These are phyloP conservation scores for Yponomeuta evonymella DNA, from an alignment of 2,888 invertebrate genomes.

Conservation along the genomic window DNA sequence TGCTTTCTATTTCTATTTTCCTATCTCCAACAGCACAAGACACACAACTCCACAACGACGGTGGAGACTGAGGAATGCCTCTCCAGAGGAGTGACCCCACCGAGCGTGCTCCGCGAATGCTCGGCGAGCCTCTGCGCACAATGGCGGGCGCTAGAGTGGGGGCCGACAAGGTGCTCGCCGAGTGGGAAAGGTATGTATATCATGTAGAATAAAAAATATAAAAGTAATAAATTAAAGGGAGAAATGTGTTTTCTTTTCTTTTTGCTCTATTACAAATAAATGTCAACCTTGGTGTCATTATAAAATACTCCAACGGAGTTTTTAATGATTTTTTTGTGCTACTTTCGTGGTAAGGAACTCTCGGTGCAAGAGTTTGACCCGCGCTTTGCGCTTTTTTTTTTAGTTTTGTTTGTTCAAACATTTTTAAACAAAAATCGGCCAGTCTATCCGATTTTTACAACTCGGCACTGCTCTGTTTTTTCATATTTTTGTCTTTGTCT, in stretches of 20 bases:
- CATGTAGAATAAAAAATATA: too few species aligned
- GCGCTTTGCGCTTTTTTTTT: constrained; percentile 17
- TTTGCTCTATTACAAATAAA: too few species aligned
- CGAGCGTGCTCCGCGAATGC: constrained; percentile 50
- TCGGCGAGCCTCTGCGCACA: constrained; percentile 40
- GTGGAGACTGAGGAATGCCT: constrained; percentile 59
- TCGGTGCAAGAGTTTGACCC: constrained; percentile 16
- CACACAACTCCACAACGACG: constrained; percentile 66
- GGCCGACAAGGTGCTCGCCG: constrained; percentile 46
- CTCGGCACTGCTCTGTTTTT: too few species aligned
- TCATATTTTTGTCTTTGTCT: too few species aligned
- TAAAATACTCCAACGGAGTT: too few species aligned
- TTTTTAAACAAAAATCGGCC: not conserved
- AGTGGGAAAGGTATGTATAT: constrained; percentile 60
- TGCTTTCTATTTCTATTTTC: too few species aligned
- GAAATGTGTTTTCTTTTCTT: too few species aligned
- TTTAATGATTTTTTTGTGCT: too few species aligned
- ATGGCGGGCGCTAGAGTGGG: constrained; percentile 51
- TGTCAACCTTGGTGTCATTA: too few species aligned
- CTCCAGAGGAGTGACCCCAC: constrained; percentile 44
- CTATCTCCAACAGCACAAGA: constrained; percentile 73
- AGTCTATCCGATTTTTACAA: too few species aligned
- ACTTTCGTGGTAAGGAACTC: too few species aligned
- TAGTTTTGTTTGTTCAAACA: not conserved
- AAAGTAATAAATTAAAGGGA: too few species aligned